These are phyloP conservation scores for Neopipo cinnamomea DNA, from an alignment of 2,113 vertebrate species.

Conservation along the genomic window DNA sequence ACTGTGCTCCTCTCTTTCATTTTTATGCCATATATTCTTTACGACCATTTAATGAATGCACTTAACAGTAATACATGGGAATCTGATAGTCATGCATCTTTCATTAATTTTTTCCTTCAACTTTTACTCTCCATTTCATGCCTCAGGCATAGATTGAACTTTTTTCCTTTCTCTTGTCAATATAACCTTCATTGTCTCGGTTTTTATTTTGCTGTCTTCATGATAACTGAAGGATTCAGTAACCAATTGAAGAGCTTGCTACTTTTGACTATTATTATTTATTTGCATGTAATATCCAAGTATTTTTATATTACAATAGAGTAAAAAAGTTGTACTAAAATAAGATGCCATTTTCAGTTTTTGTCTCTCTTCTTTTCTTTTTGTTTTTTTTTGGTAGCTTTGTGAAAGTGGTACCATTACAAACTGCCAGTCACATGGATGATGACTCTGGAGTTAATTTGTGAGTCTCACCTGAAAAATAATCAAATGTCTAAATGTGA, in stretches of 20 bases:
- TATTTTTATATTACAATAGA: neutral
- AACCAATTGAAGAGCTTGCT: neutral
- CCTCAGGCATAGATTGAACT: neutral
- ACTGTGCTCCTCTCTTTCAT: neutral
- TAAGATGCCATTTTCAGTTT: neutral
- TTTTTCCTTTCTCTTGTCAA: neutral
- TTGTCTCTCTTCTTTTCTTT: neutral
- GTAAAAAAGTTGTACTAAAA: neutral
- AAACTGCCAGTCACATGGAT: neutral
- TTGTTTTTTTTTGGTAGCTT: neutral
- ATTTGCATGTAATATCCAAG: neutral
- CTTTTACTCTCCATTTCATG: neutral
- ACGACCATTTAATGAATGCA: constrained; percentile 43
- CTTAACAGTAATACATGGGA: constrained; percentile 22
- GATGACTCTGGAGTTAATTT: neutral
- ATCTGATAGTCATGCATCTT: constrained; percentile 26
- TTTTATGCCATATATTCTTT: constrained; percentile 32
- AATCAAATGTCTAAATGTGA: neutral
- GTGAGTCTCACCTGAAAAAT: neutral
- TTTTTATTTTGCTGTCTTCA: neutral
- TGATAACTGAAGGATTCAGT: neutral
- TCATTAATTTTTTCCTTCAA: constrained; percentile 22
- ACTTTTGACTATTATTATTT: neutral
- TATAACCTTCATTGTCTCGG: neutral
- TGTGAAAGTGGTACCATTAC: neutral